Conservation (phyloP, 2,797 vertebrate species). For the Sebastes nivosus region DNA sequence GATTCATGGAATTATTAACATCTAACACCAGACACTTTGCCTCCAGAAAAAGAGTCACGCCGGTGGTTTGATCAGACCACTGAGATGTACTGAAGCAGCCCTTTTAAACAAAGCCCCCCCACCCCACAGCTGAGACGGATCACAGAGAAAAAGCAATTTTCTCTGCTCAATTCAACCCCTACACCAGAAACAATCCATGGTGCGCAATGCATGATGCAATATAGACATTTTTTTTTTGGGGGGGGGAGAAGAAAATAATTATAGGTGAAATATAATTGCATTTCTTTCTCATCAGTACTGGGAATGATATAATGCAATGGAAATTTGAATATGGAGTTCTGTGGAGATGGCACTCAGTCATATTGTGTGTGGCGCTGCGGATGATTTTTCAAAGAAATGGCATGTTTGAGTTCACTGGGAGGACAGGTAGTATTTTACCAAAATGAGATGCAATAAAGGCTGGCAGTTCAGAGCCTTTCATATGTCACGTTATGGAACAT, state of each 20-base stretch:
- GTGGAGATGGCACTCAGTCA: constrained; percentile 49
- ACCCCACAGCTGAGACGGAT: constrained; percentile 28
- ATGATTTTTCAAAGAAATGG: constrained; percentile 59
- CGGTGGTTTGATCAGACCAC: constrained; percentile 54
- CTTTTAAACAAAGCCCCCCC: constrained; percentile 54
- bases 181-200: constrained; percentile 25
- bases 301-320: constrained; percentile 34
- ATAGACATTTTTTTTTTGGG: not conserved
- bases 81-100: constrained; percentile 39
- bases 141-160: constrained; percentile 51
- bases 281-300: constrained; percentile 34
- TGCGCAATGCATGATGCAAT: constrained; percentile 33
- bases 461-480: constrained; percentile 64
- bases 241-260: not conserved
- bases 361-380: constrained; percentile 11
- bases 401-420: constrained; percentile 74
- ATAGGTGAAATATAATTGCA: constrained; percentile 44
- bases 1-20: constrained; percentile 54
- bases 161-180: constrained; percentile 25
- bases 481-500: constrained; percentile 55
- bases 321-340: constrained; percentile 55
- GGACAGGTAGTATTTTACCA: constrained; percentile 75
- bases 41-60: constrained; percentile 29
- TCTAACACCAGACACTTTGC: constrained; percentile 41
- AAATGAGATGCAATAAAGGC: constrained; percentile 73